Conservation (phyloP, 2,888 invertebrate genomes). For the Chorisops tibialis region DNA sequence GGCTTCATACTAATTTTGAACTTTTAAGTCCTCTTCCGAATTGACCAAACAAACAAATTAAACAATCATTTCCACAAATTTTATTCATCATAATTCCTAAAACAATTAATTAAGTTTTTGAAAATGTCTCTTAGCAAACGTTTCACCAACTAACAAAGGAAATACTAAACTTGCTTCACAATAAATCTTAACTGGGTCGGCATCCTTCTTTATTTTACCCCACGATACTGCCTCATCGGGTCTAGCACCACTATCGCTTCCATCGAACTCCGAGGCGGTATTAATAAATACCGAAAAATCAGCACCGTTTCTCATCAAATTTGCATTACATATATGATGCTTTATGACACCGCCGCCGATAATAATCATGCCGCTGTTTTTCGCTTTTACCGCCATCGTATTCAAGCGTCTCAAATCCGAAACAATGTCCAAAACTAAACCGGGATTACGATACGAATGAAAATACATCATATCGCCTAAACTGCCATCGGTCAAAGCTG, state of each 20-base stretch:
- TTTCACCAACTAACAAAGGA: slow-evolving; percentile 91
- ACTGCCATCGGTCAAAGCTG: slow-evolving; percentile 96
- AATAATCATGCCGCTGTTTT: slow-evolving; percentile 94
- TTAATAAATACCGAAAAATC: slow-evolving; percentile 94
- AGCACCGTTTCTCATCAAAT: slow-evolving; percentile 98
- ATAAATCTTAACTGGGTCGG: slow-evolving; percentile 87
- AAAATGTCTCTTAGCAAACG: slow-evolving; percentile 76
- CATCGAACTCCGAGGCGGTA: slow-evolving; percentile 94
- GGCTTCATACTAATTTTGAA: too few species aligned
- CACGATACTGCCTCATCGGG: slow-evolving; percentile 99
- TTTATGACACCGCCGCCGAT: slow-evolving; percentile 96
- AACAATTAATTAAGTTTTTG: slow-evolving; percentile 33
- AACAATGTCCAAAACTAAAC: slow-evolving; percentile 88
- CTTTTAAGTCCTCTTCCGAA: too few species aligned
- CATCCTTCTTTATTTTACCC: slow-evolving; percentile 92
- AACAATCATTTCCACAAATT: too few species aligned
- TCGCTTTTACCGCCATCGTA: slow-evolving; percentile 88
- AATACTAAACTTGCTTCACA: slow-evolving; percentile 93
- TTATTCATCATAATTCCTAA: not conserved
- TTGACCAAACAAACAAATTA: too few species aligned
- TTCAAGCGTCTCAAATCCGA: slow-evolving; percentile 88
- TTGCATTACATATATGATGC: slow-evolving; percentile 99
- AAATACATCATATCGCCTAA: slow-evolving; percentile 99
- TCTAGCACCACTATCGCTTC: slow-evolving; percentile 94
- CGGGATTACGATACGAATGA: slow-evolving; percentile 90